These are phyloP conservation scores for Halcyon senegalensis DNA, from an alignment of 2,113 vertebrate species.

Conservation along the genomic window DNA sequence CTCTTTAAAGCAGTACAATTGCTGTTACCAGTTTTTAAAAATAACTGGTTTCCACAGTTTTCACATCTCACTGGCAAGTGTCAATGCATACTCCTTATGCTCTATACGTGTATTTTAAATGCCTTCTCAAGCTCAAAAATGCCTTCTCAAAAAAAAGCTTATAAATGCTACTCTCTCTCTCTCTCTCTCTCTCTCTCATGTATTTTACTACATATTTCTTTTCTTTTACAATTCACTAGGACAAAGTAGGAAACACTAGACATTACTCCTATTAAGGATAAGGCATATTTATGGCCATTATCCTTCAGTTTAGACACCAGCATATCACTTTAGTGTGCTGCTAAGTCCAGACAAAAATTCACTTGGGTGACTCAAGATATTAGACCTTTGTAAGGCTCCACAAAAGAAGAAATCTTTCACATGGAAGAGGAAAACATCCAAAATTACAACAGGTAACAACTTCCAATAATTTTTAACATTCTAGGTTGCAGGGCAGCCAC, in stretches of 20 bases:
- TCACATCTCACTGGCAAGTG: not conserved
- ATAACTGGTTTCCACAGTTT: not conserved
- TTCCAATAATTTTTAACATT: not conserved
- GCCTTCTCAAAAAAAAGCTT: not conserved
- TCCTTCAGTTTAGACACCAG: not conserved
- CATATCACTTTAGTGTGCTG: not conserved
- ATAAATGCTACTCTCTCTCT: not conserved
- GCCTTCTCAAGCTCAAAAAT: not conserved
- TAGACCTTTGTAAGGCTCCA: not conserved
- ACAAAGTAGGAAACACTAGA: not conserved
- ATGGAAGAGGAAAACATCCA: not conserved
- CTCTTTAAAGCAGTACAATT: not conserved
- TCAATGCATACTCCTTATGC: not conserved
- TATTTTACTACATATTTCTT: not conserved
- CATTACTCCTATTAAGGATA: not conserved
- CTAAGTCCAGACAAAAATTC: not conserved
- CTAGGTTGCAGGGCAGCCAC: not conserved
- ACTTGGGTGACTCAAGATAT: not conserved
- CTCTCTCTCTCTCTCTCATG: not conserved
- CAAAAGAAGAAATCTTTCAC: not conserved
- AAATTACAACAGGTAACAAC: not conserved
- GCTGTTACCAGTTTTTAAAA: not conserved
- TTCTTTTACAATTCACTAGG: not conserved
- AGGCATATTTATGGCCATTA: not conserved
- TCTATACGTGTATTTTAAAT: not conserved